Evolutionary conservation across 2,888 invertebrate genomes (phyloP), one percentile per base, ranked within the genome.

Genomic region (Heliconius ethilla): DNA sequence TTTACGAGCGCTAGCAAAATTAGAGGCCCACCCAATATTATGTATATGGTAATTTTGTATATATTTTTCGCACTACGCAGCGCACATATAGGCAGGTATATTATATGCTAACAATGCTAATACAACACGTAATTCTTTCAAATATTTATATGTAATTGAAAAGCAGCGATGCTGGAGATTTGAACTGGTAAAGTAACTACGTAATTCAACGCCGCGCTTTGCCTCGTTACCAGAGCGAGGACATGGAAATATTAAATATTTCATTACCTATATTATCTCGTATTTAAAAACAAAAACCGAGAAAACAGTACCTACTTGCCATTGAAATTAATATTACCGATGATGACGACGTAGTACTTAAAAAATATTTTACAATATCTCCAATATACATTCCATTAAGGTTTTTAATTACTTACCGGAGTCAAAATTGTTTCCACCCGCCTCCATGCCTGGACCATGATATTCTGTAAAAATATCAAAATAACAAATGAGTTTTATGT

Each of bases 391-490:
- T 37, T 67, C 22, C 40, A 69, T 69, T 40, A 7, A 25, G 2
- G 25, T 33, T 69, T 45, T 69, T 40, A 45, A 69, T 69, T 59
- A 89, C 93, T 92, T 84, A 96, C 97, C 97, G 92, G 97, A 96
- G 93, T 97, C 97, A 94, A 97, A 97, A 90, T 97, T 97, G 88
- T 96, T 96, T 85, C 96, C 96, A 83, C 96, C 96, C 87, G 96
- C 96, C 90, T 97, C 97, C 97, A 97, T 97, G 88, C 96, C 96
- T 92, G 95, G 95, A 90, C 96, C 96, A 95, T 97, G 97, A 95
- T 97, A 97, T 95, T 97, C 97, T 97, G 95, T 82, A 84, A 84
- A 83, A 76, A 78, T 37, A 75, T 9, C 11, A 70, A 63, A 80
- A 82, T 63, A 78, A 63, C 37, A 81, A 66, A 51, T 69, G 3